These are phyloP conservation scores for Pollachius pollachius DNA, from an alignment of 2,113 vertebrate species.

Conservation along the genomic window DNA sequence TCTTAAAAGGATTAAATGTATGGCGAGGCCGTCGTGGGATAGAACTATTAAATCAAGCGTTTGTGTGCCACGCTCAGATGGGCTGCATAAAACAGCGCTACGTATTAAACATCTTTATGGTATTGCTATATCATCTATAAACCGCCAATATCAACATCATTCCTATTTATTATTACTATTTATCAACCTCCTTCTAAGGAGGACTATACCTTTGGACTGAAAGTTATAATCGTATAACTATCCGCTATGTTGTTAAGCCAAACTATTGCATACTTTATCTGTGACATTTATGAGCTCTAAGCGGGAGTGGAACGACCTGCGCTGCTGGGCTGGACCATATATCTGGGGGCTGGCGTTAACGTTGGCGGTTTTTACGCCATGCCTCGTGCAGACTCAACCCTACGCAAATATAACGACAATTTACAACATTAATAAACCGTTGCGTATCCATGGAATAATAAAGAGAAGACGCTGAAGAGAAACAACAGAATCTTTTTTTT, in stretches of 20 bases:
- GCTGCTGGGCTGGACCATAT: background rate
- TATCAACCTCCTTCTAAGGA: background rate
- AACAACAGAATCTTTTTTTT: background rate
- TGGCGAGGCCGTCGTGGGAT: too few species aligned
- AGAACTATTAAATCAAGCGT: too few species aligned
- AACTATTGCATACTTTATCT: constrained; percentile 40
- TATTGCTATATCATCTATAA: too few species aligned
- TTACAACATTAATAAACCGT: background rate
- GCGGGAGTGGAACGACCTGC: constrained; percentile 14
- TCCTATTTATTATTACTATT: too few species aligned
- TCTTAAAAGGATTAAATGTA: background rate
- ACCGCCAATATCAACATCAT: too few species aligned
- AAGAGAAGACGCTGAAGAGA: background rate
- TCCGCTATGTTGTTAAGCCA: constrained; percentile 25
- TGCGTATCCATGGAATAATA: background rate
- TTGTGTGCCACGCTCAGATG: background rate
- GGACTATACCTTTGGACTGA: background rate
- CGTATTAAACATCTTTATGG: too few species aligned
- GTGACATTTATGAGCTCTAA: constrained; percentile 38
- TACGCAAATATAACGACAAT: background rate
- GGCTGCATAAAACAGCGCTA: constrained; percentile 34
- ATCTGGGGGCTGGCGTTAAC: background rate
- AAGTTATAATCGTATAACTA: constrained; percentile 2
- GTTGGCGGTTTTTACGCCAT: background rate
- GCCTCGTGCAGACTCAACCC: background rate